phyloP scores from a whole-genome alignment of 2,797 vertebrate genomes.

The Brachyalestes nurse region DNA sequence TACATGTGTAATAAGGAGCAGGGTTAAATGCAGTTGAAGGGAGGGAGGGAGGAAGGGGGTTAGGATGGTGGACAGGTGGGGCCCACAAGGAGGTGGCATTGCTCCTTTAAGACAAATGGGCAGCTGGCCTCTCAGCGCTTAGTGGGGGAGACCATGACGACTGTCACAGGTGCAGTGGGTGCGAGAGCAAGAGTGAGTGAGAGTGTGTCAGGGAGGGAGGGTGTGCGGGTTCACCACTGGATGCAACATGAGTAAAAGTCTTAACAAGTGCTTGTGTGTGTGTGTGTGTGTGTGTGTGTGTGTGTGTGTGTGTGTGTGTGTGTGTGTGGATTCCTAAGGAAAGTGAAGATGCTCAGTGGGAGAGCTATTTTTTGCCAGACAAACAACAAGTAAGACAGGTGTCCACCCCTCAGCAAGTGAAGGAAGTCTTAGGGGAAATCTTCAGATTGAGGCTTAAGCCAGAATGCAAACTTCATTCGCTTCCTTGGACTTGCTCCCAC shows the following conservation, averaged over 20 bases:
- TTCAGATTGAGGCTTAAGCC: constrained; percentile 15
- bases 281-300: constrained; percentile 25
- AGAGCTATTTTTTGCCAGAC: constrained; percentile 47
- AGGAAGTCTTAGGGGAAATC: constrained; percentile 40
- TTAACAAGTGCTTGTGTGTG: constrained; percentile 47
- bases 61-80: constrained; percentile 52
- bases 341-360: constrained; percentile 43
- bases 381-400: constrained; percentile 57
- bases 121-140: constrained; percentile 75
- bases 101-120: constrained; percentile 64
- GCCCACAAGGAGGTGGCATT: constrained; percentile 58
- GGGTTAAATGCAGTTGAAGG: constrained; percentile 20
- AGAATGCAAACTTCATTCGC: constrained; percentile 28
- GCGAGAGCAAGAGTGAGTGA: constrained; percentile 44
- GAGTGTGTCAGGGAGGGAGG: constrained; percentile 18
- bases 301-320: constrained; percentile 13
- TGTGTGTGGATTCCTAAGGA: constrained; percentile 48
- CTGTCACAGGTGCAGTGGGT: constrained; percentile 71
- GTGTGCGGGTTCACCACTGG: constrained; percentile 52
- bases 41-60: background rate
- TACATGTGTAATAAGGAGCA: constrained; percentile 44
- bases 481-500: background rate
- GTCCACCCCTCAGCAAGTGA: constrained; percentile 31
- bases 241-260: constrained; percentile 51
- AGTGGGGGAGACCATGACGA: constrained; percentile 62